phyloP scores from a whole-genome alignment of 2,888 invertebrate genomes.

The Heteropelma amictum region DNA sequence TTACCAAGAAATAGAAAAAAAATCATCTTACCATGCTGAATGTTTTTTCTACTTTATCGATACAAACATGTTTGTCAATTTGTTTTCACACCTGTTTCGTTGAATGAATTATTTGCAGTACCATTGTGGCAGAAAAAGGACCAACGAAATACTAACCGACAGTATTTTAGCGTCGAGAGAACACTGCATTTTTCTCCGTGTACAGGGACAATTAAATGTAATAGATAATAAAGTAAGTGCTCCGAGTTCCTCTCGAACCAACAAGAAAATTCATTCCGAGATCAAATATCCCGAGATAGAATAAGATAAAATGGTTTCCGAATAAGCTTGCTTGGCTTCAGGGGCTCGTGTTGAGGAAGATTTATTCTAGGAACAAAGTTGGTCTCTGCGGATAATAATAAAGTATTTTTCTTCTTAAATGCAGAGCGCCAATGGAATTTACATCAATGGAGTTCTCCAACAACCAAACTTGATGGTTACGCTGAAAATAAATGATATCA shows the following conservation, averaged over 20 bases:
- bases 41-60: neutral
- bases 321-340: too few relatives aligned
- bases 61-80: neutral
- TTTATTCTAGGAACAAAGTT: too few relatives aligned
- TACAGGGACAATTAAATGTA: conserved; percentile 60
- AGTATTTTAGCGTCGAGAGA: conserved; percentile 68
- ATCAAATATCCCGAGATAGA: neutral
- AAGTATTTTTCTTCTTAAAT: conserved; percentile 58
- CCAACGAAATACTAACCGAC: conserved; percentile 64
- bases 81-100: neutral
- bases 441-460: conserved; percentile 79
- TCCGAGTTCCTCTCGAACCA: neutral
- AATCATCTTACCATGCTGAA: too few relatives aligned
- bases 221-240: conserved; percentile 66
- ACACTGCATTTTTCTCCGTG: conserved; percentile 67
- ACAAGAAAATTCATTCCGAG: fast-evolving
- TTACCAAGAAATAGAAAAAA: too few relatives aligned
- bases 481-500: conserved; percentile 78
- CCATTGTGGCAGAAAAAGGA: conserved; percentile 67
- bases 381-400: neutral
- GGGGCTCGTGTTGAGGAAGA: too few relatives aligned
- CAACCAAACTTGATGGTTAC: conserved; percentile 72
- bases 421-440: conserved; percentile 83
- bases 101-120: conserved; percentile 62
- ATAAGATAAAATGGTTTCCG: neutral